Evolutionary conservation across 2,888 invertebrate genomes (phyloP).

Genomic region (Unio pictorum): DNA sequence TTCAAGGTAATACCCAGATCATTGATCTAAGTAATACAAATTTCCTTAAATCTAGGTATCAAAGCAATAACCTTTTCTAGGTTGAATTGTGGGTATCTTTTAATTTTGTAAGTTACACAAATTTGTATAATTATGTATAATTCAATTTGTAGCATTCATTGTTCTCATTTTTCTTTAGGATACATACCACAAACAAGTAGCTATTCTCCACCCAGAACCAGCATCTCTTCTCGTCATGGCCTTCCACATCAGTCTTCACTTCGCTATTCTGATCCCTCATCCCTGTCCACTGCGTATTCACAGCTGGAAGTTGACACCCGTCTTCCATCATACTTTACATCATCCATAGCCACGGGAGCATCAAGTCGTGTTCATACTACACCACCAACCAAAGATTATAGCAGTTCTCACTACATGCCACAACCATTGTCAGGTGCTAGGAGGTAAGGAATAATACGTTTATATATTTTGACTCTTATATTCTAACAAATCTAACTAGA

Average conservation of each 20-base stretch:
- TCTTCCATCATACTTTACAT: constrained; percentile 25
- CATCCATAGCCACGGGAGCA: constrained; percentile 6
- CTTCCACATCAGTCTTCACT: constrained; percentile 11
- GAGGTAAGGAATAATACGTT: too few species aligned
- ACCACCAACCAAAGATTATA: constrained; percentile 56
- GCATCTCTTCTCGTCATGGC: constrained; percentile 14
- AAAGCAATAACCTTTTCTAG: too few species aligned
- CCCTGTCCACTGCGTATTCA: constrained; percentile 4
- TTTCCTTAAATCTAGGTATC: too few species aligned
- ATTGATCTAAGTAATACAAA: too few species aligned
- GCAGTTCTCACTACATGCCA: too few species aligned
- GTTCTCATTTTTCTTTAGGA: constrained; percentile 26
- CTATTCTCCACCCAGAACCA: constrained; percentile 36
- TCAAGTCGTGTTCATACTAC: constrained; percentile 31
- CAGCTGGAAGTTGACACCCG: constrained; percentile 10
- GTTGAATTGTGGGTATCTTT: too few species aligned
- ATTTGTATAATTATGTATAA: not conserved
- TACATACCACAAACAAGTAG: constrained; percentile 40
- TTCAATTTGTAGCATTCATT: constrained; percentile 3
- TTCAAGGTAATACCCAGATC: too few species aligned
- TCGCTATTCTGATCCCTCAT: constrained; percentile 1
- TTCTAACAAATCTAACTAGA: constrained; percentile 2
- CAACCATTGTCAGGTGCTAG: too few species aligned
- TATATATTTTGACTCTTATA: constrained; percentile 7
- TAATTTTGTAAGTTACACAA: too few species aligned